A percentile compares a stretch with the other conserved stretches of the same genome.
phyloP scores from a whole-genome alignment of 2,888 invertebrate species.

The Torymus auratus region DNA sequence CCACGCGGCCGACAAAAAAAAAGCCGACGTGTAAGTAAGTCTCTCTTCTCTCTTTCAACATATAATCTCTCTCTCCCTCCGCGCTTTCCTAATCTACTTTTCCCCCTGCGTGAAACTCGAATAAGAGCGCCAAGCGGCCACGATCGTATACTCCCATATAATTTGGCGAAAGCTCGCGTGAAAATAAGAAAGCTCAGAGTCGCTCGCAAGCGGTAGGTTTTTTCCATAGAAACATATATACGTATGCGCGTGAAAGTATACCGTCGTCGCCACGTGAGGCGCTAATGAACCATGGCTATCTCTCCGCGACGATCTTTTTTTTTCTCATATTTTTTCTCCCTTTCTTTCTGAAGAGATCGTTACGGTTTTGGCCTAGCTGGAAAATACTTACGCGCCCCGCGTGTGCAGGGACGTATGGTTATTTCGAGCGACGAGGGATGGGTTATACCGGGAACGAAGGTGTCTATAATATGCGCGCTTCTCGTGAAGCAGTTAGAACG shows the following conservation, averaged over 20 bases:
- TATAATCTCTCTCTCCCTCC: too few species aligned
- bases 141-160: not conserved
- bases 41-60: not conserved
- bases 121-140: not conserved
- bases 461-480: too few species aligned
- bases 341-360: too few species aligned
- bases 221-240: not conserved
- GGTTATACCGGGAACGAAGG: too few species aligned
- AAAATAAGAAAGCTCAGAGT: slow-evolving; percentile 1
- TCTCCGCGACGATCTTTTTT: not conserved
- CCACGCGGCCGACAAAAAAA: too few species aligned
- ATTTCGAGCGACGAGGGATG: too few species aligned
- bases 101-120: slow-evolving; percentile 1
- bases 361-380: too few species aligned
- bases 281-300: slow-evolving; percentile 15
- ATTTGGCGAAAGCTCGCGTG: slow-evolving; percentile 25
- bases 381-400: too few species aligned
- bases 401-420: too few species aligned
- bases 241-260: slow-evolving; percentile 16
- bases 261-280: not conserved
- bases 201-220: not conserved
- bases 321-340: too few species aligned
- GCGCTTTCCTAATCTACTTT: slow-evolving; percentile 26
- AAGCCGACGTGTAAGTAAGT: not conserved
- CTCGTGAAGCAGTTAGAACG: too few species aligned